Base-by-base conservation (phyloP, 2,113 vertebrate species). In the Pteruthius melanotis region DNA sequence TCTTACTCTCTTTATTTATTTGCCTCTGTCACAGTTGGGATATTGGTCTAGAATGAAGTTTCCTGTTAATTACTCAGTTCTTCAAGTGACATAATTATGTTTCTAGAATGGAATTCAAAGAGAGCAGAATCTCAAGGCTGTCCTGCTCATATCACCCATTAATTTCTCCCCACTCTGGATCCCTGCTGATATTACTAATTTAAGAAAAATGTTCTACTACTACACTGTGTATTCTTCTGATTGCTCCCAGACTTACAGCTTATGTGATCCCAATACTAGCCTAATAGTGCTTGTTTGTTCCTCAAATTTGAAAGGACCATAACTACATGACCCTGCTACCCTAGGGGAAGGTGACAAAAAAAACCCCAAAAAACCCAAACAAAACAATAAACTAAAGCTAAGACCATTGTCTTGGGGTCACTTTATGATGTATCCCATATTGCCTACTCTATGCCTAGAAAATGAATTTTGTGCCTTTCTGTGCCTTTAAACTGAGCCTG, bases 211-310 rank as follows among this genome's bases (percentile, higher is more conserved):
- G 15, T 81, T 89, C 17, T 57, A 3, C 20, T 37, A 10, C 16
- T 57, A 20, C 2, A 40, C 9, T 21, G 5, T 35, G 7, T 63
- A 47, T 35, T 90, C 47, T 22, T 65, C 27, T 57, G 12, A 49
- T n/a, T 2, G 17, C 10, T 86, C 13, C 19, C 20, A 45, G 22
- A 65, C 5, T 39, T 42, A 35, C 0, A 22, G 7, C 7, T 75
- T 40, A 4, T n/a, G 8, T 61, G 7, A 27, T 27, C 9, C 9
- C 0, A 4, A 5, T 35, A 39, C 5, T 6, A 50, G 31, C 23
- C 13, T 9, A 50, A 27, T 0, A 63, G 9, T 66, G 8, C 10
- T 21, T 30, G 6, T 39, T 33, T 56, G 19, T 23, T 27, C 37
- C 49, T 83, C 33, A 61, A 5, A 21, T 76, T 13, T 23, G n/a